Base-by-base conservation (phyloP, 1,140 invertebrate species). In the Gonioctena quinquepunctata region DNA sequence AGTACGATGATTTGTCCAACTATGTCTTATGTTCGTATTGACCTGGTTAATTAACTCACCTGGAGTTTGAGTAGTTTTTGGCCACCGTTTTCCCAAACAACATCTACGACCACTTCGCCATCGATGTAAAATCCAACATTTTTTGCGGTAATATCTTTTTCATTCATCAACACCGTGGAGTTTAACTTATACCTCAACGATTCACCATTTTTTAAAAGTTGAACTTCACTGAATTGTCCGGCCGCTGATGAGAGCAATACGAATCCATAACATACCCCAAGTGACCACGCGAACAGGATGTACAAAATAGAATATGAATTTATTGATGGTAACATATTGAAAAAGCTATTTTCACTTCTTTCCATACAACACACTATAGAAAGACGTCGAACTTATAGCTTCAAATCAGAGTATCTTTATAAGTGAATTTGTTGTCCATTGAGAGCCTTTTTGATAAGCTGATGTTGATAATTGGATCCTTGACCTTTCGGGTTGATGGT, bases 61-160 rank as follows among this genome's bases (percentile, higher is more conserved):
- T 87, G 78, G 28, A 88, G 73, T 69, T 80, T 81, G 0, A 88
- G 79, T 21, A 88, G 71, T 28, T 78, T 84, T 23, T 84, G 77
- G 2, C 75, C 68, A 84, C 81, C 75, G 48, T 67, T 67, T 4
- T 84, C 83, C 89, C 89, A 90, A 27, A 89, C 75, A 5, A 84
- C 80, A n/a, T 80, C 76, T 2, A 89, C 81, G 13, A 80, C 74
- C 1, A 90, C 77, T 60, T 83, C 81, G 22, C 83, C 84, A 27
- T 84, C 81, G 23, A 89, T 71, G 70, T 84, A 84, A 76, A 88
- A 90, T 8, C 89, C 89, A 28, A 90, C 88, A 69, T 89, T 86
- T 66, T 86, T 88, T 2, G 80, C 83, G 2, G 75, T 71, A 68
- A 73, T 74, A 59, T 77, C 78, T 48, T 80, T 81, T 75, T 89